Base-by-base conservation (phyloP, 2,888 invertebrate species). In the Synergus umbraculus region DNA sequence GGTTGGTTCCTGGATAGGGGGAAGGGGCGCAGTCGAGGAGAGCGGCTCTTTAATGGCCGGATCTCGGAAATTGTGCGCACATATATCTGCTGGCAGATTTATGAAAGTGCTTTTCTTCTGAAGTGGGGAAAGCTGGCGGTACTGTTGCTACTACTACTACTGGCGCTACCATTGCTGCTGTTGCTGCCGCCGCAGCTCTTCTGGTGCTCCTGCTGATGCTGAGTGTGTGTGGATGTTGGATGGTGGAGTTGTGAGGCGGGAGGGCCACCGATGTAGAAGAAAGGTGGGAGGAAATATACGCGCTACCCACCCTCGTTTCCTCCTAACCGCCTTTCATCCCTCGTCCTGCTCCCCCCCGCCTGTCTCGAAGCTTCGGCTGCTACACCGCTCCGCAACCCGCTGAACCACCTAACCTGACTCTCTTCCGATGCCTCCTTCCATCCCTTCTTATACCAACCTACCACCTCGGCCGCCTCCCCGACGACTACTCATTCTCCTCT, bases 31-130 rank as follows among this genome's bases (percentile, higher is more conserved):
- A 82, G 84, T 76, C 80, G 86, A 83, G 80, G 86, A 86, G 86
- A 82, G 82, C 84, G 83, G 84, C 77, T 94, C 94, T 94, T 95
- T 96, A 96, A 96, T 96, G 96, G 96, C 96, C 96, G 96, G 96
- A 96, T 96, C 96, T 96, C 95, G 96, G 96, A 96, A 96, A 96
- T 96, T 96, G 96, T 96, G 96, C 96, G 95, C 96, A 95, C 96
- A 96, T 96, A 96, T 96, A 96, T 96, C 96, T 96, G 95, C 94
- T 94, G 94, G 95, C 96, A 96, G 96, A 96, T 96, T 96, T 96
- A 96, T 96, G 96, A 96, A 96, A 96, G 96, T 95, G 95, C 96
- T 94, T 94, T 93, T 94, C 94, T 94, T 92, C 92, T 92, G 91
- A 92, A 92, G 91, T 92, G 91, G 92, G 92, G 92, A 92, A 92